phyloP scores from a whole-genome alignment of 2,113 vertebrate genomes.

The Toxostoma redivivum region DNA sequence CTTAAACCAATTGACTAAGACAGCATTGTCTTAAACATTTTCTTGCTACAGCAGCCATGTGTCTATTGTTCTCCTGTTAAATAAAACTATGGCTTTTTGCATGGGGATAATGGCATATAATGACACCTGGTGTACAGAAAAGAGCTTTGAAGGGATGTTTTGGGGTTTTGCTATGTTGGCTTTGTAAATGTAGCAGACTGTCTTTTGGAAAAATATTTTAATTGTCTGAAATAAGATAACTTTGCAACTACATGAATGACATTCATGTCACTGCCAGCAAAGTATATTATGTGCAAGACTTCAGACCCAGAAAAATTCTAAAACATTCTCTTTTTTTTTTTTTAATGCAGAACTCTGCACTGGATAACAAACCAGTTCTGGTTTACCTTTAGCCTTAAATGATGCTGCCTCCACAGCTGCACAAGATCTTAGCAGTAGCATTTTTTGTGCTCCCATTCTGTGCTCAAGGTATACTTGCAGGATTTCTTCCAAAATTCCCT shows the following conservation, averaged over 20 bases:
- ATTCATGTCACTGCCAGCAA: background rate
- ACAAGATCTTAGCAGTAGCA: background rate
- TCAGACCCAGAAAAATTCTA: background rate
- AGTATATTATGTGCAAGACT: background rate
- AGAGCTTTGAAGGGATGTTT: background rate
- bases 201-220: background rate
- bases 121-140: background rate
- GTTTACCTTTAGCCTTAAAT: background rate
- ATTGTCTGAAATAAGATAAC: background rate
- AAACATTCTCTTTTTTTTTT: background rate
- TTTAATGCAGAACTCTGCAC: background rate
- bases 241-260: background rate
- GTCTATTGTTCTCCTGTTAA: background rate
- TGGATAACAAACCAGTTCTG: background rate
- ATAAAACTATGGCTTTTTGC: background rate
- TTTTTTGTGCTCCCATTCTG: background rate
- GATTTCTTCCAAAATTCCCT: rapidly evolving
- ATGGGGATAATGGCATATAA: background rate
- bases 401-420: background rate
- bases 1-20: background rate
- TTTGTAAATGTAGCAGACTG: background rate
- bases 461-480: background rate
- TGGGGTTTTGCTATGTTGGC: background rate
- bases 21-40: background rate
- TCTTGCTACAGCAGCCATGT: background rate